Base-by-base conservation (phyloP, 2,113 vertebrate genomes). In the Rhegmatorhina hoffmannsi region DNA sequence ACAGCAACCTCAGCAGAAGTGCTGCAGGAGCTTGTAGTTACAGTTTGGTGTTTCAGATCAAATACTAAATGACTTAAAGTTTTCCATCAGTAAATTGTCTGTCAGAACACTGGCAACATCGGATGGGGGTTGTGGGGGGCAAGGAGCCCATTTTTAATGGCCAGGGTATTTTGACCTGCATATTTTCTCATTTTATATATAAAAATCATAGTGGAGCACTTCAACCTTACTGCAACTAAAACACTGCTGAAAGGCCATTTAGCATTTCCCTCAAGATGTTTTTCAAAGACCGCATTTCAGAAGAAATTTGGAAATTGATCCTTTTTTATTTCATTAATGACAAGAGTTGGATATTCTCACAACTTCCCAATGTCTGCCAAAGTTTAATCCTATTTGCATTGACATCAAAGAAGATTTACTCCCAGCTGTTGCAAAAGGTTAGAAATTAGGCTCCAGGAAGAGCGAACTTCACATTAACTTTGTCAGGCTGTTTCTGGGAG, bases 41-140 rank as follows among this genome's bases (percentile, higher is more conserved):
- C 4, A 49, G n/a, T 52, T 33, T 16, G 28, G 66, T 13, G 49
- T 29, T 50, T 77, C 85, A 78, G 60, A 64, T 16, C 3, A 5
- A 67, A 63, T 6, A 50, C 7, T 29, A 43, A 44, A 44, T 18
- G 13, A 78, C 29, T 9, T 50, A 2, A 75, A 50, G 26, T 36
- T 40, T 64, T 63, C 66, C 14, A 80, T 7, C 8, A 47, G 6
- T 21, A 50, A 89, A 40, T 0, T 52, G 34, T 53, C 63, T 43
- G 12, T 67, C 19, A 68, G 29, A 95, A 66, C 14, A 46, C 8
- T 25, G 14, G n/a, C 43, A 67, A 69, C 18, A 43, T 29, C 5
- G 53, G 52, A n/a, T 8, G 6, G 13, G 15, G 13, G 2, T 14
- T 9, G 3, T 6, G 11, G 8, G 3, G 3, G 9, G 11, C 20